Base-by-base conservation (phyloP, 2,888 invertebrate species). In the Operophtera brumata region DNA sequence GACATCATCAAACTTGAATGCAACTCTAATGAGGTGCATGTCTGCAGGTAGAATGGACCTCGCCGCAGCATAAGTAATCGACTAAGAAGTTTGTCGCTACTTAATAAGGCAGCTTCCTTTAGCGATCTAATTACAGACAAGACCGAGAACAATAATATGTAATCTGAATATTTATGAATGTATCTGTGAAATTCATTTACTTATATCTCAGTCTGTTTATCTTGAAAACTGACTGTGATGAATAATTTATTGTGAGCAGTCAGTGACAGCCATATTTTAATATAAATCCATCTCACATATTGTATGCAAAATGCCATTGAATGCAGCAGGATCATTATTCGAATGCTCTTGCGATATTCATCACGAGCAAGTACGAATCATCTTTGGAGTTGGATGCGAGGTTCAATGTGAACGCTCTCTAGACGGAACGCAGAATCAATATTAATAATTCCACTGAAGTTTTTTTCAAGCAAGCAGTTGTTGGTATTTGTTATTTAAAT, bases 281-380 rank as follows among this genome's bases (percentile, higher is more conserved):
- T 90, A 89, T 87, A 88, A 88, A 90, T 86, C 86, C 87, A 86
- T 90, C 87, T 81, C 82, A 82, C 84, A 86, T 88, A 90, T 90
- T 90, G 90, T 90, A 90, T 89, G 89, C 89, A 89, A 90, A 90
- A 89, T 87, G 80, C 85, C 84, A 89, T 90, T 89, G 88, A 90
- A 90, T 86, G 81, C 86, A 84, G 83, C 86, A 74, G 88, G 84
- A 88, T 89, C 88, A 88, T 89, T 90, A 90, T 90, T 86, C 86
- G 82, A 84, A 85, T 85, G 78, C 81, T 84, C 80, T 78, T 77
- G 83, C 77, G 89, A 89, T 90, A 88, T 89, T 85, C 88, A 90
- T 89, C 89, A 88, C 80, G 74, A 65, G 73, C 68, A 73, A 75
- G 77, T 78, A 88, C 88, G 89, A 89, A 89, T 90, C 89, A 89